Percentiles rank a stretch among this genome's conserved stretches.
Conservation (phyloP, 2,888 invertebrate genomes). For the Petrolisthes cinctipes region DNA sequence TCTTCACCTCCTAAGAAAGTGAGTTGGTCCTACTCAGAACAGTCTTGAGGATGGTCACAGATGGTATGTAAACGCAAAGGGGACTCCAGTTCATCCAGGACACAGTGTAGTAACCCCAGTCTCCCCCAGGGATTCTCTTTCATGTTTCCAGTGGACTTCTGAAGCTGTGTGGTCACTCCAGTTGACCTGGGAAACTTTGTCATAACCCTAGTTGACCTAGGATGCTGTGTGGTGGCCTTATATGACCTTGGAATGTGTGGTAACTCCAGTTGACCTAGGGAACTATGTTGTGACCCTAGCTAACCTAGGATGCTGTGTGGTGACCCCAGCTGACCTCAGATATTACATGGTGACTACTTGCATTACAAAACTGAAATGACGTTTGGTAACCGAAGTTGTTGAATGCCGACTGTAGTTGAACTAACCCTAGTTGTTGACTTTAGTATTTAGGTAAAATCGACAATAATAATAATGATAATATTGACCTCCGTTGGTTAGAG, state of each 20-base stretch:
- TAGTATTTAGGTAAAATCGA: too few relatives aligned
- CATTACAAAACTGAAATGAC: too few relatives aligned
- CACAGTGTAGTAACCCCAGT: not conserved
- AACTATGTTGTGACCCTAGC: not conserved
- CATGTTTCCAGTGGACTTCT: not conserved
- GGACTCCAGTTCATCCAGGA: too few relatives aligned
- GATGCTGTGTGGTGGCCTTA: not conserved
- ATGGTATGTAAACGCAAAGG: not conserved
- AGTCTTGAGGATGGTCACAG: not conserved
- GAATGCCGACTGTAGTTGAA: too few relatives aligned
- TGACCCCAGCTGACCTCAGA: constrained; percentile 1
- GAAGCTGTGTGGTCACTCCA: not conserved
- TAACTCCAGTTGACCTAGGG: not conserved
- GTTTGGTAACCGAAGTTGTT: too few relatives aligned
- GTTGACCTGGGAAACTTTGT: not conserved
- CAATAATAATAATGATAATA: too few relatives aligned
- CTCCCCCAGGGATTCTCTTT: not conserved
- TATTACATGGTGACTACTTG: not conserved
- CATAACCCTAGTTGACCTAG: not conserved
- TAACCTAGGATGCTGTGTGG: not conserved
- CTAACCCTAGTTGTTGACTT: too few relatives aligned
- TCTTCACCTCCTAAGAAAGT: not conserved
- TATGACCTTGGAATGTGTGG: not conserved
- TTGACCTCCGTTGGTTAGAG: too few relatives aligned
- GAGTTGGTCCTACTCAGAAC: not conserved